These are phyloP conservation scores for Caenorhabditis briggsae DNA, from an alignment of 1,140 invertebrate species.

Conservation along the genomic window DNA sequence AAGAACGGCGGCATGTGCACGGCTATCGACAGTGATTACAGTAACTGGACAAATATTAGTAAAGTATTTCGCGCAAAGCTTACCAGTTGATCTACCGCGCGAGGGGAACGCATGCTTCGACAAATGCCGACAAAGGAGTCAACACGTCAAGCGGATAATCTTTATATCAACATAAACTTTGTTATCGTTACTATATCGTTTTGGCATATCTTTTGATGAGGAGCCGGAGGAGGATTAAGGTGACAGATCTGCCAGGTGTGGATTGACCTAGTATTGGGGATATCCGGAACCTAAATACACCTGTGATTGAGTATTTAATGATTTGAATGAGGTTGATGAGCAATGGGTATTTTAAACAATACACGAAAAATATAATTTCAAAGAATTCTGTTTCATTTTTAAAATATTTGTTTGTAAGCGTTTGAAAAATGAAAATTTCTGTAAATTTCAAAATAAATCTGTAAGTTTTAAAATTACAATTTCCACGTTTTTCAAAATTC, in stretches of 20 bases:
- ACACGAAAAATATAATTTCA: too few relatives aligned
- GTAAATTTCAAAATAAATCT: too few relatives aligned
- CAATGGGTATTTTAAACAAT: too few relatives aligned
- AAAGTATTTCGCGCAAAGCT: neutral
- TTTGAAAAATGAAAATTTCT: too few relatives aligned
- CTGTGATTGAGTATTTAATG: too few relatives aligned
- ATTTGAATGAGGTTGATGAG: too few relatives aligned
- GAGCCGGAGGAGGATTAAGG: neutral
- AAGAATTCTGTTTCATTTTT: too few relatives aligned
- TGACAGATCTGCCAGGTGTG: neutral
- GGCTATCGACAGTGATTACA: neutral
- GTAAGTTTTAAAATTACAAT: too few relatives aligned
- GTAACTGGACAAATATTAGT: conserved; percentile 45
- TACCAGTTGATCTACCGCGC: conserved; percentile 35
- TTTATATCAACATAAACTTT: conserved; percentile 45
- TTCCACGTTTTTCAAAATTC: too few relatives aligned
- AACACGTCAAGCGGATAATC: conserved; percentile 53
- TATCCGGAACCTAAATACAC: neutral
- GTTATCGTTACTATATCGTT: neutral
- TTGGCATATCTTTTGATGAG: conserved; percentile 12
- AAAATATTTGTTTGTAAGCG: too few relatives aligned
- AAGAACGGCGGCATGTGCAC: conserved; percentile 41
- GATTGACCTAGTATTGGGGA: neutral
- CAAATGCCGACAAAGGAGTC: conserved; percentile 43
- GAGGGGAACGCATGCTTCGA: conserved; percentile 9